Evolutionary conservation across 2,113 vertebrate species (phyloP).

Genomic region (Lates calcarifer): DNA sequence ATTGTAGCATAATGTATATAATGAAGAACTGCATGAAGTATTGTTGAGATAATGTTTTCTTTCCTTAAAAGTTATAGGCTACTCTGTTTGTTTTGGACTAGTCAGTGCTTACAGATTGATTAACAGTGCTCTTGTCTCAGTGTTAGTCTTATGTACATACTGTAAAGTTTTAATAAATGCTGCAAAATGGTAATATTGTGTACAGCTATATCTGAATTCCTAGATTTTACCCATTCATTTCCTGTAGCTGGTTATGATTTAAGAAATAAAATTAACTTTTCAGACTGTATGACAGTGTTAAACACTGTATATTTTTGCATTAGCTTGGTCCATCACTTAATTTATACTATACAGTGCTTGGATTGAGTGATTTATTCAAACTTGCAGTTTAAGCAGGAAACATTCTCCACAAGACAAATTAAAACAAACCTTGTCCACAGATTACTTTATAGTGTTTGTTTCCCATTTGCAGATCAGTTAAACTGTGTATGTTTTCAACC

Average conservation of each 20-base stretch:
- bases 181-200: not conserved
- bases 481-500: not conserved
- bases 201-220: too few relatives aligned
- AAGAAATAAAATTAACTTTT: not conserved
- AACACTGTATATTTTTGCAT: not conserved
- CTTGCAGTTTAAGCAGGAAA: too few relatives aligned
- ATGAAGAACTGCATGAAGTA: not conserved
- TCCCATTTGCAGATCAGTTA: not conserved
- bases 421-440: not conserved
- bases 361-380: not conserved
- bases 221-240: not conserved
- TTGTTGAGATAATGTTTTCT: not conserved
- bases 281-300: not conserved
- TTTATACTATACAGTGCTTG: too few relatives aligned
- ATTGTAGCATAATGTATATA: not conserved
- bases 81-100: not conserved
- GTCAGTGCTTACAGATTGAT: not conserved
- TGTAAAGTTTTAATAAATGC: conserved; percentile 9
- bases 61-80: not conserved
- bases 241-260: not conserved
- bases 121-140: not conserved
- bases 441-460: not conserved
- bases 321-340: not conserved
- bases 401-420: too few relatives aligned
- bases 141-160: not conserved